Evolutionary conservation across 2,797 vertebrate species (phyloP).

Genomic region (Orestias chungarensis): DNA sequence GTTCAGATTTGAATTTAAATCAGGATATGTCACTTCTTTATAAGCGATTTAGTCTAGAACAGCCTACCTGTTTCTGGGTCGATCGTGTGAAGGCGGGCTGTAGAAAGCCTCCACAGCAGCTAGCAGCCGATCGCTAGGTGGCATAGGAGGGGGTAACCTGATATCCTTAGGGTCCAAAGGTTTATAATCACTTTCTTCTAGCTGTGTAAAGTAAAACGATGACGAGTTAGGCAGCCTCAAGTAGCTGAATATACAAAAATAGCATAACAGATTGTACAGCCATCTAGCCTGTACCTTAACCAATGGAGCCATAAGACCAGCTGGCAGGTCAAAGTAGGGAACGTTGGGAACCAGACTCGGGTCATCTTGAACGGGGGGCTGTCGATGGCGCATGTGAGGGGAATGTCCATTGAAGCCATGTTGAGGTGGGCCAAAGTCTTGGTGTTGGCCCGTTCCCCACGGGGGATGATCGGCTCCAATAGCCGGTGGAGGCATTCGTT

Average conservation of each 20-base stretch:
- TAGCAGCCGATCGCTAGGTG: constrained; percentile 94
- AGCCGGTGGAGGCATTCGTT: constrained; percentile 92
- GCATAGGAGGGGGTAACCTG: constrained; percentile 96
- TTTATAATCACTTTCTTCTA: constrained; percentile 97
- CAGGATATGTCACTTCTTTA: too few species aligned
- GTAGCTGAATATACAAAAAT: background rate
- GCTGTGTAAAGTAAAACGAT: constrained; percentile 71
- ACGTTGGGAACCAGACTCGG: constrained; percentile 97
- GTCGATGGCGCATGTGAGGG: constrained; percentile 89
- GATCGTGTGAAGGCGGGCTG: constrained; percentile 96
- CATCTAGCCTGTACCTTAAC: constrained; percentile 86
- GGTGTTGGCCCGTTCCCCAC: constrained; percentile 93
- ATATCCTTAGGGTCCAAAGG: constrained; percentile 98
- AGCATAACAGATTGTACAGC: background rate
- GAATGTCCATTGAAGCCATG: constrained; percentile 97
- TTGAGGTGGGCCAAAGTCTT: constrained; percentile 92
- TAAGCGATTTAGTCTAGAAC: too few species aligned
- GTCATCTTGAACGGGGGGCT: constrained; percentile 91
- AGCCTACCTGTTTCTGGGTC: constrained; percentile 94
- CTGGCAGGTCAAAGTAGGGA: constrained; percentile 96
- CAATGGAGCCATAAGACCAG: constrained; percentile 97
- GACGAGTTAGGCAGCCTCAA: background rate
- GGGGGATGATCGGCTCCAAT: constrained; percentile 90
- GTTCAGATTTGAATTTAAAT: too few species aligned
- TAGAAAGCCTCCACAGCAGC: constrained; percentile 98